phyloP scores from a whole-genome alignment of 2,888 invertebrate species.

The Lasioglossum oenotherae region DNA sequence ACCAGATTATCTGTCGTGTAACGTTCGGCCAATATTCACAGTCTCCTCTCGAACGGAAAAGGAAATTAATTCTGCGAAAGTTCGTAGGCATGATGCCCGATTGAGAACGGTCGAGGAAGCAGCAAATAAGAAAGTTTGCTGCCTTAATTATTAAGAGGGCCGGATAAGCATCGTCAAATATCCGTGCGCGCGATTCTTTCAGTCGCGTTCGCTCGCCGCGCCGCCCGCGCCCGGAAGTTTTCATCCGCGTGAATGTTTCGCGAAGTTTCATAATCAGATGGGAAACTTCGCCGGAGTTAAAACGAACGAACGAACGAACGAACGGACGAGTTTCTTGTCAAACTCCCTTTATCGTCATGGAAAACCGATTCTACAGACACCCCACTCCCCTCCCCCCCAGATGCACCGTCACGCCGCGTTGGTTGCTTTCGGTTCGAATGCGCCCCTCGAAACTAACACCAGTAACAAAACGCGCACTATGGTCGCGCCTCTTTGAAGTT shows the following conservation, averaged over 20 bases:
- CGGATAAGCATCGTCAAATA: slow-evolving; percentile 43
- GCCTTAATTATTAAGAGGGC: slow-evolving; percentile 43
- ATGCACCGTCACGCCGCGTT: neutral
- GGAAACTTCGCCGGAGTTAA: slow-evolving; percentile 48
- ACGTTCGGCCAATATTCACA: neutral
- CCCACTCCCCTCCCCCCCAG: neutral
- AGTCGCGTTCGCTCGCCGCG: slow-evolving; percentile 18
- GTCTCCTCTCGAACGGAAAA: neutral
- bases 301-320: slow-evolving; percentile 38
- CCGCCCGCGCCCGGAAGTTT: slow-evolving; percentile 29
- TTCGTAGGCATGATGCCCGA: neutral
- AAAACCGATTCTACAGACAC: slow-evolving; percentile 37
- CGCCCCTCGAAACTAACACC: slow-evolving; percentile 11
- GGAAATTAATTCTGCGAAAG: slow-evolving; percentile 8
- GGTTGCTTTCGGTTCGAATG: slow-evolving; percentile 23
- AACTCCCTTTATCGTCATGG: slow-evolving; percentile 48
- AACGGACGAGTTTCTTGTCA: slow-evolving; percentile 47
- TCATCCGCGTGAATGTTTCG: slow-evolving; percentile 50
- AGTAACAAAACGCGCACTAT: slow-evolving; percentile 32
- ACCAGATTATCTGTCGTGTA: neutral
- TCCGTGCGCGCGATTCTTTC: slow-evolving; percentile 38
- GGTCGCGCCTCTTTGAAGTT: slow-evolving; percentile 35
- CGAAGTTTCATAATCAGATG: slow-evolving; percentile 62
- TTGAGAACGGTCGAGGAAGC: slow-evolving; percentile 11
- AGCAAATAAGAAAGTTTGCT: slow-evolving; percentile 35